A percentile compares a stretch with the other conserved stretches of the same genome.
Conservation (phyloP, 2,888 invertebrate genomes). For the Trachelus tabidus region DNA sequence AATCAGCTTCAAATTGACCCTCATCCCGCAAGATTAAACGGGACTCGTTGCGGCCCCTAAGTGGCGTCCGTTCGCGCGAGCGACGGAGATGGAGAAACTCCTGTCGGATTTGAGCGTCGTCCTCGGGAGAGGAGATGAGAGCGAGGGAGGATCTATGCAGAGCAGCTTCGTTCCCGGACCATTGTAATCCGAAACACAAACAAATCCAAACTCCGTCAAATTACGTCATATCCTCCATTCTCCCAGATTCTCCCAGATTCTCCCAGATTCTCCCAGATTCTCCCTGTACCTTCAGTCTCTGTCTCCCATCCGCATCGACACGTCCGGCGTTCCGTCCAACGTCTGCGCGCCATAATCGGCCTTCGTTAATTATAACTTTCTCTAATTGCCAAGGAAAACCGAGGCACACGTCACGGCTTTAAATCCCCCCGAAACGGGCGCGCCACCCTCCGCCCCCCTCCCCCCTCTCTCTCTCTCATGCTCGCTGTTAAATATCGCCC, state of each 20-base stretch:
- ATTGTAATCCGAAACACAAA: conserved; percentile 51
- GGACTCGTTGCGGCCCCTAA: conserved; percentile 1
- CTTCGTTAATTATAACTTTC: conserved; percentile 16
- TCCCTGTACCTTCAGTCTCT: background rate
- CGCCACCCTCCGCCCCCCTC: too few relatives aligned
- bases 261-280: background rate
- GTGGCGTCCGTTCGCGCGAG: background rate
- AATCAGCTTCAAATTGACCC: conserved; percentile 25
- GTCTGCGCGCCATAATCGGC: conserved; percentile 7
- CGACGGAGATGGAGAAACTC: background rate
- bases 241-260: background rate
- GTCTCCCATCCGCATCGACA: background rate
- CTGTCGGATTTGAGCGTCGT: too few relatives aligned
- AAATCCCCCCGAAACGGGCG: background rate
- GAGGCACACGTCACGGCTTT: background rate
- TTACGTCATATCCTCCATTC: conserved; percentile 18
- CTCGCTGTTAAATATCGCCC: background rate
- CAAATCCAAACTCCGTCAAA: conserved; percentile 43
- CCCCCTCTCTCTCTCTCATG: conserved; percentile 5
- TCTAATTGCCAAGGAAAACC: conserved; percentile 14
- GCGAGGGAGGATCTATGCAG: conserved; percentile 30
- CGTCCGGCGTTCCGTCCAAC: conserved; percentile 6
- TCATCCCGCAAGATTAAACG: conserved; percentile 27
- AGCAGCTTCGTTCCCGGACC: conserved; percentile 22
- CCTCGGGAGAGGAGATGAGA: conserved; percentile 9